These are phyloP conservation scores for Toxotes lorentzi DNA, from an alignment of 2,797 vertebrate species.

Conservation along the genomic window DNA sequence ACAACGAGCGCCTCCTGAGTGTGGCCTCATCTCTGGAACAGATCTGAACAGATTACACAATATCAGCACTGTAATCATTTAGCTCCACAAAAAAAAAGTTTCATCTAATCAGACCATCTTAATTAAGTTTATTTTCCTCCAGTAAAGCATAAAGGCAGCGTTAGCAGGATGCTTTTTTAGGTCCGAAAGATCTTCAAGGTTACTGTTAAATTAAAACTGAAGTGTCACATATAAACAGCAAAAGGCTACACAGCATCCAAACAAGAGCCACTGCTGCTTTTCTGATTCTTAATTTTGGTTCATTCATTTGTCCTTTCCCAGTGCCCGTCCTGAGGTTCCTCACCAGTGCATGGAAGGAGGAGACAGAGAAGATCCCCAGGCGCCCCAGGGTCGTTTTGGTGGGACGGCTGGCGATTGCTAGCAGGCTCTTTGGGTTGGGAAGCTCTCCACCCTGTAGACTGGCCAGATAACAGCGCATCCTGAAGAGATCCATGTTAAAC, in stretches of 20 bases:
- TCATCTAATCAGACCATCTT: slow-evolving; percentile 62
- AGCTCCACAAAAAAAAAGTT: slow-evolving; percentile 17
- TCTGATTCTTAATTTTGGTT: neutral
- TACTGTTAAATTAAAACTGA: slow-evolving; percentile 38
- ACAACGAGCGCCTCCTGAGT: slow-evolving; percentile 90
- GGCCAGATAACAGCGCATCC: slow-evolving; percentile 95
- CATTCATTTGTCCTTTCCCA: neutral
- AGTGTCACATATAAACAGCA: neutral
- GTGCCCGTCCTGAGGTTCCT: slow-evolving; percentile 61
- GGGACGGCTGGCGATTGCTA: slow-evolving; percentile 93
- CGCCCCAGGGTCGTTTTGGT: slow-evolving; percentile 91
- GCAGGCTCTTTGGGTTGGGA: slow-evolving; percentile 94
- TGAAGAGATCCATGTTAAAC: slow-evolving; percentile 95
- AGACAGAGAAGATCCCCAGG: slow-evolving; percentile 93
- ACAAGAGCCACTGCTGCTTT: neutral
- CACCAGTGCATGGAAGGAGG: slow-evolving; percentile 95
- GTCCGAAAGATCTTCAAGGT: slow-evolving; percentile 46
- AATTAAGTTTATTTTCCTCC: slow-evolving; percentile 48
- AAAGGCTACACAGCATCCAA: neutral
- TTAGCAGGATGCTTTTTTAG: neutral
- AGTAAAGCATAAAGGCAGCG: neutral
- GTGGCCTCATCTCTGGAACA: slow-evolving; percentile 93
- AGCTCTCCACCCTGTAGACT: slow-evolving; percentile 95
- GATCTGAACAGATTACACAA: slow-evolving; percentile 82
- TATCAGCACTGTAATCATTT: slow-evolving; percentile 51